A percentile compares a stretch with the other conserved stretches of the same genome.
These are phyloP conservation scores for Oncorhynchus gorbuscha DNA, from an alignment of 2,113 vertebrate species.

Conservation along the genomic window DNA sequence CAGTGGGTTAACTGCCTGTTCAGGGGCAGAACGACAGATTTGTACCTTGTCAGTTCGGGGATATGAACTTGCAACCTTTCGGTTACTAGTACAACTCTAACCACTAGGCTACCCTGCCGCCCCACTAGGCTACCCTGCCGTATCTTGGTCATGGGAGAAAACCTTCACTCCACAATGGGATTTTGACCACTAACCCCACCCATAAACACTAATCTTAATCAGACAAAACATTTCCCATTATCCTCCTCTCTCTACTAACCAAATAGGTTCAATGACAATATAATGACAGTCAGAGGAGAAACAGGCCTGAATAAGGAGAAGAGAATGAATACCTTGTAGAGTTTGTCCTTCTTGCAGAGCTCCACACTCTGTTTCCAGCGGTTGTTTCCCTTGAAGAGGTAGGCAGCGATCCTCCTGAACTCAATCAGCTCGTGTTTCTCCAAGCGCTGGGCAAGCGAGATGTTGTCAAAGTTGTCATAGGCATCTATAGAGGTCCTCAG, in stretches of 20 bases:
- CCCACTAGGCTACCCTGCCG: too few relatives aligned
- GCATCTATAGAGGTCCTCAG: slow-evolving; percentile 98
- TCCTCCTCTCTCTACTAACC: neutral
- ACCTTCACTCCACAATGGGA: too few relatives aligned
- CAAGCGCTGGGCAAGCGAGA: slow-evolving; percentile 93
- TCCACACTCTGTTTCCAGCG: slow-evolving; percentile 99
- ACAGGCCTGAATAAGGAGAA: neutral
- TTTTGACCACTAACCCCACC: too few relatives aligned
- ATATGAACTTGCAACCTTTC: too few relatives aligned
- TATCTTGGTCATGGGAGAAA: too few relatives aligned
- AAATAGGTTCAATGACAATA: neutral
- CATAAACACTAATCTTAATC: neutral
- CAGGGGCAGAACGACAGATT: too few relatives aligned
- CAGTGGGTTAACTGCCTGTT: too few relatives aligned
- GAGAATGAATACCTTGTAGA: slow-evolving; percentile 88
- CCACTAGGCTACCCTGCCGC: too few relatives aligned
- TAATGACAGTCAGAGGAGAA: neutral
- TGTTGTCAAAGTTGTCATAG: slow-evolving; percentile 99
- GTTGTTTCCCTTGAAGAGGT: slow-evolving; percentile 99
- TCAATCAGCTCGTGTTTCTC: slow-evolving; percentile 97
- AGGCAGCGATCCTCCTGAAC: slow-evolving; percentile 95
- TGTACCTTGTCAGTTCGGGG: too few relatives aligned
- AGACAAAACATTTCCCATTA: neutral
- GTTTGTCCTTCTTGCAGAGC: slow-evolving; percentile 95
- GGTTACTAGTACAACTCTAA: too few relatives aligned